Evolutionary conservation across 2,888 invertebrate genomes (phyloP), one percentile per base, ranked within the genome.

Genomic region (Gymnocheta viridis): DNA sequence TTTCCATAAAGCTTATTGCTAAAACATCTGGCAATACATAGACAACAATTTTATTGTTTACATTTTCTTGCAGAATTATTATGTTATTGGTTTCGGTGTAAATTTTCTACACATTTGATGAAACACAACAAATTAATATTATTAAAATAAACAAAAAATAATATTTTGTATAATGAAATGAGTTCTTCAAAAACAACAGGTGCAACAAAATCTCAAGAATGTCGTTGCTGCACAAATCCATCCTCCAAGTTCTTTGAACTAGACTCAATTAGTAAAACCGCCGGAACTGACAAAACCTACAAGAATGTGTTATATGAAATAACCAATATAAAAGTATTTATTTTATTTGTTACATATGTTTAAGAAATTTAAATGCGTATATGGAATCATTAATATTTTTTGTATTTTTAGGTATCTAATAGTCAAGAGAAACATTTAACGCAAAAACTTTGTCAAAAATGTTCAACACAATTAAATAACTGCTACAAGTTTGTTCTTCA

Each of bases 391-490:
- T 24, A 4, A 41, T 9, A 14, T 6, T 44, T 32, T 66, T 19
- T 54, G 7, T 22, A 29, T 58, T 51, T 19, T 0, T 22, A 84
- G 84, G 72, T 81, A 5, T 32, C 60, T 10, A 12, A 29, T 2
- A 29, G 32, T 12, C 27, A 64, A 6, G 84, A 84, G n/a, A 72
- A 66, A 56, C 56, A 1, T 51, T 24, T 84, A 22, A 81, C 84
- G 17, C 77, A 84, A 49, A 81, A 78, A 41, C 62, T 81, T 35
- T 84, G 84, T 32, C 77, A 73, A 49, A 81, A 78, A 69, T 84
- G 84, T 73, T 66, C 62, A n/a, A 81, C 47, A n/a, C 81, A 73
- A 24, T 44, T 84, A 17, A 78, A 60, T 44, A 81, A 84, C 12
- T 67, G 54, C 47, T 84, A 78, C 10, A 84, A 60, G 32, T 84